These are phyloP conservation scores for Dioctria linearis DNA, from an alignment of 2,888 invertebrate genomes.

Conservation along the genomic window DNA sequence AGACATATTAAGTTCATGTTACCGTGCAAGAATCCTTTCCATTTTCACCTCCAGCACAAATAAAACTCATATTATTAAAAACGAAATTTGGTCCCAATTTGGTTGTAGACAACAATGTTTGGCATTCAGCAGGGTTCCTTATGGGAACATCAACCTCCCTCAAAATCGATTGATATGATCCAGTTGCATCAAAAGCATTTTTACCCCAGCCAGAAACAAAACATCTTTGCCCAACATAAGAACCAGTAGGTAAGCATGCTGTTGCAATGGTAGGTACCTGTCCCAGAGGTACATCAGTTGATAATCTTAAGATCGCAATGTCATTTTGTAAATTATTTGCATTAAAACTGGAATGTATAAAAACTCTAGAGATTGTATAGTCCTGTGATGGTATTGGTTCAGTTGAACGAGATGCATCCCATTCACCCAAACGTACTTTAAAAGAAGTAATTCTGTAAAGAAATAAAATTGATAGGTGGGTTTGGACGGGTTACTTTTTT, in stretches of 20 bases:
- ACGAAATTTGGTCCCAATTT: conserved; percentile 77
- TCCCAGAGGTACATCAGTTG: conserved; percentile 74
- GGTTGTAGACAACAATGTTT: conserved; percentile 76
- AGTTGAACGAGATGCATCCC: conserved; percentile 78
- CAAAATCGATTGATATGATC: conserved; percentile 75
- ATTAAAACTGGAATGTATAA: conserved; percentile 79
- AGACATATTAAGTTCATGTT: conserved; percentile 63
- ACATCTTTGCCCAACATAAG: conserved; percentile 73
- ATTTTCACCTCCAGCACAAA: conserved; percentile 85
- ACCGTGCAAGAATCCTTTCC: conserved; percentile 86
- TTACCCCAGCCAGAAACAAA: conserved; percentile 92
- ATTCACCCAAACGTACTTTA: conserved; percentile 83
- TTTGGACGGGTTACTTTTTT: neutral
- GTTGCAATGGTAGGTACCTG: conserved; percentile 75
- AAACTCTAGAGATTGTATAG: conserved; percentile 74
- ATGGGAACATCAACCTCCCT: conserved; percentile 85
- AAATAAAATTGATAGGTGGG: neutral
- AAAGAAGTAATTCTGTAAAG: conserved; percentile 67
- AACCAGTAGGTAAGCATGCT: conserved; percentile 74
- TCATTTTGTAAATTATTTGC: conserved; percentile 83
- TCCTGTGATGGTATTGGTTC: conserved; percentile 80
- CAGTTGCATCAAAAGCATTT: conserved; percentile 76
- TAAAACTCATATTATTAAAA: conserved; percentile 78
- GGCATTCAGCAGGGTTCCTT: conserved; percentile 77
- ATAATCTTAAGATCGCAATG: conserved; percentile 84